Percentiles rank a stretch among this genome's conserved stretches.
phyloP scores from a whole-genome alignment of 2,113 vertebrate genomes.

The Eurystomus gularis region DNA sequence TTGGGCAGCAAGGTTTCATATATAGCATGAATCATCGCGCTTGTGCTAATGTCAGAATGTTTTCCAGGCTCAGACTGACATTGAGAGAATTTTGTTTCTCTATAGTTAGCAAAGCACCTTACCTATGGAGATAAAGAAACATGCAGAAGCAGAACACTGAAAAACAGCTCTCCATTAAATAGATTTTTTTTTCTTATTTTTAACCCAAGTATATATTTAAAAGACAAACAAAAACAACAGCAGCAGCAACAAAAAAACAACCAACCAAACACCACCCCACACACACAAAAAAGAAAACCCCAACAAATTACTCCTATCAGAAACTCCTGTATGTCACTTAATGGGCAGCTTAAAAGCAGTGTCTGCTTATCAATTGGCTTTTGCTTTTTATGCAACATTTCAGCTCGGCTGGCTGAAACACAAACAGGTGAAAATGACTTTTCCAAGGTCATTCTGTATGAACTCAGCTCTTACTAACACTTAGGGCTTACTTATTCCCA shows the following conservation, averaged over 20 bases:
- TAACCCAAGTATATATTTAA: background rate
- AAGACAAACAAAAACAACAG: background rate
- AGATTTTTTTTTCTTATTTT: background rate
- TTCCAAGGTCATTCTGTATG: slow-evolving; percentile 34
- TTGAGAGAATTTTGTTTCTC: background rate
- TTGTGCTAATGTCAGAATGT: background rate
- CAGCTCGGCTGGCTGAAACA: slow-evolving; percentile 36
- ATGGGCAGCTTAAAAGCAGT: slow-evolving; percentile 7
- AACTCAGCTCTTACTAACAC: background rate
- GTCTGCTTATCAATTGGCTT: slow-evolving; percentile 23
- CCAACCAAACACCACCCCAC: too few relatives aligned
- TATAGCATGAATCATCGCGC: background rate
- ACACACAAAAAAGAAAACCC: background rate
- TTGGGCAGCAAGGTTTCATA: slow-evolving; percentile 6
- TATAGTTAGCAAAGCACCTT: background rate
- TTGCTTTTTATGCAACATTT: slow-evolving; percentile 34
- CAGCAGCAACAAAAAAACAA: background rate
- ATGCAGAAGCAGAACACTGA: background rate
- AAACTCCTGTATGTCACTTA: slow-evolving; percentile 9
- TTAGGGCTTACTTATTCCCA: background rate
- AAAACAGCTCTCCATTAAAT: background rate
- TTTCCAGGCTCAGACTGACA: background rate
- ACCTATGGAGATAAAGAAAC: background rate
- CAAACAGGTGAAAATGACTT: slow-evolving; percentile 49
- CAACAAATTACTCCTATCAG: background rate